Base-by-base conservation (phyloP, 53 echinoderm and acorn worm genomes). In the Holothuria scabra region DNA sequence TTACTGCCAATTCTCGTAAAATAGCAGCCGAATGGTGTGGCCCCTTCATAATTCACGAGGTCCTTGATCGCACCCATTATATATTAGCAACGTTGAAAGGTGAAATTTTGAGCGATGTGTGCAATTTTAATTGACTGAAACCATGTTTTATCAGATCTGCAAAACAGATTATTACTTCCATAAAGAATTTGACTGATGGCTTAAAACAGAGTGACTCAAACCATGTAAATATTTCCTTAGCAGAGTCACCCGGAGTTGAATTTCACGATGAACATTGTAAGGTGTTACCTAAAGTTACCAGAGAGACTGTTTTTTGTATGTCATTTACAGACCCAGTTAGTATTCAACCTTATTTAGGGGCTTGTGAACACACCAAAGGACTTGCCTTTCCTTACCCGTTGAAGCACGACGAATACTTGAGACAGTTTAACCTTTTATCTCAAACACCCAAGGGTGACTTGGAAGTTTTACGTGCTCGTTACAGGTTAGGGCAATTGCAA, bases 41-140 rank as follows among this genome's bases (percentile, higher is more conserved):
- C 2, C 86, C 80, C 8, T 49, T 86, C 8, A 66, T 86, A 19
- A 31, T 86, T 14, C 80, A 86, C 33, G 67, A 86, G 23, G 65
- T 86, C 3, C 46, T 86, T 8, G 86, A 86, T 86, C 35, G 80
- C 5, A 80, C 86, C 20, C 80, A 86, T 80, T 80, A 85, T 32
- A 22, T 80, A n/a, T 21, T 80, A 46, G 65, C 80, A 3, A 86
- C 86, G 16, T 7, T 86, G 5, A 86, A 80, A 29, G 86, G 86
- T 16, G 66, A 86, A 10, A 65, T 86, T 8, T 28, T 86, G n/a
- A 63, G 65, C 20, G 85, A 86, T 65, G 80, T 80, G 21, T 86
- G 80, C 46, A 80, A 80, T 66, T 86, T 29, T 56, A 86, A 86
- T 31, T 37, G 65, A 24, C 33, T 86, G 18, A 86, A 80, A 74